phyloP scores from a whole-genome alignment of 2,888 invertebrate genomes.

The Campopleginae sp. region DNA sequence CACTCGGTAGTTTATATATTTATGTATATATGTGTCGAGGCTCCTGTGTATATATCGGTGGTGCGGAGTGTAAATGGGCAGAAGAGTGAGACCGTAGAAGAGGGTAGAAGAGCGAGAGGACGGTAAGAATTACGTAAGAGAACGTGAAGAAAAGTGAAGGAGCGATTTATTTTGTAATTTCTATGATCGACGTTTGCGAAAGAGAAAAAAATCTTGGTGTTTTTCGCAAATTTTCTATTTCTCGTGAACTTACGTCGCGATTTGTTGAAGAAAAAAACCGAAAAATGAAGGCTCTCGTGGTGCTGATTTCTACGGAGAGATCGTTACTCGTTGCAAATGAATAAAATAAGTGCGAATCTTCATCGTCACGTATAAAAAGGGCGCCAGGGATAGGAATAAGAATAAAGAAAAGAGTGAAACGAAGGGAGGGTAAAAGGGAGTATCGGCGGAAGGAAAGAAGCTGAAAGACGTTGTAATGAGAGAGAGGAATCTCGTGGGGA shows the following conservation, averaged over 20 bases:
- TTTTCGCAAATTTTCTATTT: background rate
- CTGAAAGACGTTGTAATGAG: slow-evolving; percentile 20
- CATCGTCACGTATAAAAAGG: background rate
- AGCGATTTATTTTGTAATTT: slow-evolving; percentile 56
- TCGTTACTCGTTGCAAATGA: background rate
- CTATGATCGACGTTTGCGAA: background rate
- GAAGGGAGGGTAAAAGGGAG: background rate
- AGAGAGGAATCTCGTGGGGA: slow-evolving; percentile 16
- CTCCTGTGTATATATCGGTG: slow-evolving; percentile 46
- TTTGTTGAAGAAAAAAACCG: background rate
- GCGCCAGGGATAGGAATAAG: background rate
- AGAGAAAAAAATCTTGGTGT: background rate
- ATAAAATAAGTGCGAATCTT: background rate
- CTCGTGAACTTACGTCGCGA: background rate
- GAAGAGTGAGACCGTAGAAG: slow-evolving; percentile 48
- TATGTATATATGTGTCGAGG: slow-evolving; percentile 9
- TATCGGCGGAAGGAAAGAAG: background rate
- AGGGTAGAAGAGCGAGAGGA: slow-evolving; percentile 14
- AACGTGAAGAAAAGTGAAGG: slow-evolving; percentile 8
- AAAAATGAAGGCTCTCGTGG: background rate
- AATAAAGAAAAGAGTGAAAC: background rate
- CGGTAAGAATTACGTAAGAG: slow-evolving; percentile 13
- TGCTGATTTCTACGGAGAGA: background rate
- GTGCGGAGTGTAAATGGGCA: slow-evolving; percentile 72
- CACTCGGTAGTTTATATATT: slow-evolving; percentile 72